Conservation (phyloP, 2,888 invertebrate species). For the Erebia ligea region DNA sequence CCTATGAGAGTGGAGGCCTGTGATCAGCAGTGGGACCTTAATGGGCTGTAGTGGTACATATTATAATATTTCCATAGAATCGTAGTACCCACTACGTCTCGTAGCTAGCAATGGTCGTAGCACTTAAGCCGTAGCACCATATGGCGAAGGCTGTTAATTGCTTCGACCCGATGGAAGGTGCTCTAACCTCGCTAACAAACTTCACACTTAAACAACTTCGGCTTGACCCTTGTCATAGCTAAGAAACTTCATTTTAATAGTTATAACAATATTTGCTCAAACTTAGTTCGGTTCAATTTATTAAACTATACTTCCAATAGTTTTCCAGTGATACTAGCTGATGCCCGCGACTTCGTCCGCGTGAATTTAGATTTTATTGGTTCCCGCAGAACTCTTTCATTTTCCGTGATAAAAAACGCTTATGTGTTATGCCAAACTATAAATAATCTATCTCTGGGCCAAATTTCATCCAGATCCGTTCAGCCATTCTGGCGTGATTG, state of each 20-base stretch:
- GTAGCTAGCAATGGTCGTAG: not conserved
- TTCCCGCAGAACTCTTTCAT: too few species aligned
- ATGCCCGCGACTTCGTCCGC: not conserved
- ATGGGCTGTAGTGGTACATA: too few species aligned
- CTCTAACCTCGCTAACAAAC: constrained; percentile 48
- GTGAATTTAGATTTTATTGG: too few species aligned
- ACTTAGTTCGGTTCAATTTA: not conserved
- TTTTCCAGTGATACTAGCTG: not conserved
- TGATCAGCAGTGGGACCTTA: too few species aligned
- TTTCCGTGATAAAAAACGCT: too few species aligned
- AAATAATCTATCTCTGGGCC: too few species aligned
- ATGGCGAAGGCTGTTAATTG: constrained; percentile 62
- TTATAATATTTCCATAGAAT: not conserved
- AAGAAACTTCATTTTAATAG: constrained; percentile 41
- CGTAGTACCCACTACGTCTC: not conserved
- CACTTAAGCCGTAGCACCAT: constrained; percentile 39
- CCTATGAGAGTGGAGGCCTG: too few species aligned
- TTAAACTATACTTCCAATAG: constrained; percentile 4
- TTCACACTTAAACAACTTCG: constrained; percentile 46
- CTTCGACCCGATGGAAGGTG: constrained; percentile 60
- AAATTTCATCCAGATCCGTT: too few species aligned
- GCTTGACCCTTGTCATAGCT: constrained; percentile 47
- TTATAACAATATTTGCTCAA: not conserved
- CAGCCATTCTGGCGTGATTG: too few species aligned
- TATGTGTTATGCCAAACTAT: too few species aligned